phyloP scores from a whole-genome alignment of 1,140 invertebrate genomes.

The Rhynchophorus ferrugineus region DNA sequence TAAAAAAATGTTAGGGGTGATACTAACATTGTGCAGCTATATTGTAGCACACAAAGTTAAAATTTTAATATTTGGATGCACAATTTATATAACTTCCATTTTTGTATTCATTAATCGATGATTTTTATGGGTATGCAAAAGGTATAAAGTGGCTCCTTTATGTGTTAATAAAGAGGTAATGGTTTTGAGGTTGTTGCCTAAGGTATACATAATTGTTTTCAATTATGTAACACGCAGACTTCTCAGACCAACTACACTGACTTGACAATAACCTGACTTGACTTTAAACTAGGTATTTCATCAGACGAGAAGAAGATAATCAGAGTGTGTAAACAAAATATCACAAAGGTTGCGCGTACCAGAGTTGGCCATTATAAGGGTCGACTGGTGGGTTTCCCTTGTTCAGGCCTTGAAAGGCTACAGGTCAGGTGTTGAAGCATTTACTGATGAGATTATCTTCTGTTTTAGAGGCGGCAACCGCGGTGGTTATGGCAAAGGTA shows the following conservation, averaged over 20 bases:
- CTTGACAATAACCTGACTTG: neutral
- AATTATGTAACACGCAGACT: neutral
- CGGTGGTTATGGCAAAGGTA: constrained; percentile 41
- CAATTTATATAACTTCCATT: constrained; percentile 5
- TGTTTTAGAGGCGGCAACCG: constrained; percentile 40
- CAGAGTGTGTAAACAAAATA: constrained; percentile 1
- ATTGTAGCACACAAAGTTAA: constrained; percentile 1
- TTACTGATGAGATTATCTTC: constrained; percentile 38
- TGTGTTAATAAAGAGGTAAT: too few relatives aligned
- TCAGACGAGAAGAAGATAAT: neutral
- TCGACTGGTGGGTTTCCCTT: neutral
- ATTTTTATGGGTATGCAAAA: too few relatives aligned
- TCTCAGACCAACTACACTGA: neutral
- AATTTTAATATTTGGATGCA: constrained; percentile 4
- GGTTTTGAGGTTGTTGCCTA: too few relatives aligned
- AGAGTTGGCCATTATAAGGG: neutral
- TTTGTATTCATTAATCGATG: too few relatives aligned
- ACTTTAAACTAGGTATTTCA: neutral
- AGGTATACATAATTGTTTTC: too few relatives aligned
- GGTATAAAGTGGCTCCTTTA: too few relatives aligned
- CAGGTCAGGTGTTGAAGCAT: constrained; percentile 26
- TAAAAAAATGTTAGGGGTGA: neutral
- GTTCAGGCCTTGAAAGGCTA: constrained; percentile 10
- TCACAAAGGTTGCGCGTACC: constrained; percentile 7
- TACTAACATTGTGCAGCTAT: neutral